Percentiles rank a stretch among this genome's conserved stretches.
Evolutionary conservation across 2,797 vertebrate genomes (phyloP).

Genomic region (Poeciliopsis paucimaculata): DNA sequence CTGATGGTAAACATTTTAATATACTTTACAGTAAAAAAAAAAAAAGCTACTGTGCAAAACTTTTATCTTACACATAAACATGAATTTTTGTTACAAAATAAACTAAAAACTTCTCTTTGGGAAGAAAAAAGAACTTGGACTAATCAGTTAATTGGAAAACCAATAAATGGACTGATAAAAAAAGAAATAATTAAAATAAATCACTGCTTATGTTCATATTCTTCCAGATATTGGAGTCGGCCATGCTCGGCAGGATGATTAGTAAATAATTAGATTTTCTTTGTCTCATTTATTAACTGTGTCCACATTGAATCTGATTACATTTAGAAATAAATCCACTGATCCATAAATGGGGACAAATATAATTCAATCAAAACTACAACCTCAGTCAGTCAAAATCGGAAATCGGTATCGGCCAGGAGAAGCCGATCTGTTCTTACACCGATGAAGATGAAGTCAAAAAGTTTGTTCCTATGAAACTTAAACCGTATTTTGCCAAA

Average conservation of each 20-base stretch:
- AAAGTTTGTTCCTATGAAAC: not conserved
- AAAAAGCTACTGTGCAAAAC: not conserved
- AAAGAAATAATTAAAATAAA: not conserved
- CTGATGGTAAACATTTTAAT: not conserved
- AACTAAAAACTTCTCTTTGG: not conserved
- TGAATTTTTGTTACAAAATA: not conserved
- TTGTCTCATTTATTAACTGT: not conserved
- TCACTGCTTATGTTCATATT: not conserved
- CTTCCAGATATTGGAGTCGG: not conserved
- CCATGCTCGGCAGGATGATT: not conserved
- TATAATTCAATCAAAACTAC: not conserved
- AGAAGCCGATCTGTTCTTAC: not conserved
- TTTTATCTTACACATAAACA: not conserved
- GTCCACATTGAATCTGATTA: not conserved
- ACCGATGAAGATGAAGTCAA: too few species aligned
- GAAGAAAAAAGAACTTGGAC: not conserved
- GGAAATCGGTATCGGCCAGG: not conserved
- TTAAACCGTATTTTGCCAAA: not conserved
- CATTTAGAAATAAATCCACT: not conserved
- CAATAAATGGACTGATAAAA: not conserved
- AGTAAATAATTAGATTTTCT: not conserved
- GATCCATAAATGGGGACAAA: not conserved
- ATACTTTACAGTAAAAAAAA: not conserved
- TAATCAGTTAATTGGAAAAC: not conserved
- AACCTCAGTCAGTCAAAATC: not conserved